These are phyloP conservation scores for Fistularia commersonii DNA, from an alignment of 2,797 vertebrate genomes.

Conservation along the genomic window DNA sequence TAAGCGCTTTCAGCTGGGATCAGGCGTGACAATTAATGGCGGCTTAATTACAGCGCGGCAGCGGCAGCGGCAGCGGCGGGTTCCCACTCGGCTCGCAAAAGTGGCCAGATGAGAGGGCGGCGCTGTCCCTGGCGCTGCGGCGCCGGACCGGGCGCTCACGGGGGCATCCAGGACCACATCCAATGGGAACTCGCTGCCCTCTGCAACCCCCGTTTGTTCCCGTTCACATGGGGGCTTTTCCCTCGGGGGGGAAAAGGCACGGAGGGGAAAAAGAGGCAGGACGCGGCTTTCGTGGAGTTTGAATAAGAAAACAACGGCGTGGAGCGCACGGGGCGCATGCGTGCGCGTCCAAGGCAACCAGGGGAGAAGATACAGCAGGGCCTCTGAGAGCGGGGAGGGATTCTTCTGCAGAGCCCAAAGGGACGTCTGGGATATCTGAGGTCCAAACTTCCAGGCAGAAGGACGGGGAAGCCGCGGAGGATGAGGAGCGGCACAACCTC, in stretches of 20 bases:
- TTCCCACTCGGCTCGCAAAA: not conserved
- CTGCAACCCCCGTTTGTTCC: constrained; percentile 63
- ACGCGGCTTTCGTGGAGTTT: constrained; percentile 38
- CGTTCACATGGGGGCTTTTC: constrained; percentile 63
- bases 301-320: no score
- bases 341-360: constrained; percentile 10
- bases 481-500: no score
- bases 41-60: constrained; percentile 64
- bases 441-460: no score
- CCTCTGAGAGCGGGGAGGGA: no score
- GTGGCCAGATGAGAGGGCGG: no score
- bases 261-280: constrained; percentile 37
- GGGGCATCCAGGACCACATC: constrained; percentile 50
- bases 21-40: constrained; percentile 54
- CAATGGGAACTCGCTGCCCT: constrained; percentile 73
- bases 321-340: no score
- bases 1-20: no score
- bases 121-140: constrained; percentile 13
- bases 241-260: constrained; percentile 40
- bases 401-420: no score
- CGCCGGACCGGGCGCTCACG: constrained; percentile 58
- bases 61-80: not conserved
- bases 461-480: no score
- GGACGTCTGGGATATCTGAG: no score
- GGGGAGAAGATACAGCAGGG: no score